Percentiles rank a stretch among this genome's conserved stretches.
phyloP scores from a whole-genome alignment of 2,797 vertebrate genomes.

The Xenentodon cancila region DNA sequence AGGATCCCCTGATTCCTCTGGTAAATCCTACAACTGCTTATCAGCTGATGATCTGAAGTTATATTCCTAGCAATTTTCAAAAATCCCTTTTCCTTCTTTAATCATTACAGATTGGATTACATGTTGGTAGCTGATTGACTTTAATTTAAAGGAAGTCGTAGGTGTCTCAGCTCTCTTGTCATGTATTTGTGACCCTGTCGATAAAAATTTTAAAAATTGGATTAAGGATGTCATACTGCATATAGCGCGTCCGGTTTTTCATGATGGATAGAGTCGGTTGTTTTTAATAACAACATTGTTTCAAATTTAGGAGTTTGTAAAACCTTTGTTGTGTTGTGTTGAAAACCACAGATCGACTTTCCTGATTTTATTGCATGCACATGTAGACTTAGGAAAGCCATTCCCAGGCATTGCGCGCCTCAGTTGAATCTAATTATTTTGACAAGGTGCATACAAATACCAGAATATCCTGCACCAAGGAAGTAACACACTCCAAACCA shows the following conservation, averaged over 20 bases:
- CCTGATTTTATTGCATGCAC: conserved; percentile 60
- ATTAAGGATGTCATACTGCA: conserved; percentile 48
- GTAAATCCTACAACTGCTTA: conserved; percentile 5
- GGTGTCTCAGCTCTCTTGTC: conserved; percentile 15
- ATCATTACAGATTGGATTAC: too few species aligned
- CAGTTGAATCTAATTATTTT: conserved; percentile 73
- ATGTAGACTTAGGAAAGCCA: conserved; percentile 54
- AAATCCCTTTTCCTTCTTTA: not conserved
- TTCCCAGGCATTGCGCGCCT: conserved; percentile 50
- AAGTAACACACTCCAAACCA: conserved; percentile 38
- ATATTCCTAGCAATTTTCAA: too few species aligned
- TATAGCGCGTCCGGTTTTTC: conserved; percentile 40
- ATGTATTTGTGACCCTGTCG: not conserved
- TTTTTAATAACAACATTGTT: conserved; percentile 54
- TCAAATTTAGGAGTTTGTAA: conserved; percentile 52
- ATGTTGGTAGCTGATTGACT: conserved; percentile 7
- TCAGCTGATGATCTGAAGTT: conserved; percentile 6
- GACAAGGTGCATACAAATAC: conserved; percentile 46
- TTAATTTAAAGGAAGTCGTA: conserved; percentile 13
- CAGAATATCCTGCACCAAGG: conserved; percentile 47
- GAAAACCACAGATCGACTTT: conserved; percentile 57
- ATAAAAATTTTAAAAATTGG: conserved; percentile 32
- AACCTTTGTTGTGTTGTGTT: conserved; percentile 58
- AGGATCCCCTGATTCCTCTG: conserved; percentile 14
- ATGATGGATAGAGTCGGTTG: conserved; percentile 50